A percentile compares a stretch with the other conserved stretches of the same genome.
Conservation (phyloP, 2,888 invertebrate species). For the Sarcophaga carnaria region DNA sequence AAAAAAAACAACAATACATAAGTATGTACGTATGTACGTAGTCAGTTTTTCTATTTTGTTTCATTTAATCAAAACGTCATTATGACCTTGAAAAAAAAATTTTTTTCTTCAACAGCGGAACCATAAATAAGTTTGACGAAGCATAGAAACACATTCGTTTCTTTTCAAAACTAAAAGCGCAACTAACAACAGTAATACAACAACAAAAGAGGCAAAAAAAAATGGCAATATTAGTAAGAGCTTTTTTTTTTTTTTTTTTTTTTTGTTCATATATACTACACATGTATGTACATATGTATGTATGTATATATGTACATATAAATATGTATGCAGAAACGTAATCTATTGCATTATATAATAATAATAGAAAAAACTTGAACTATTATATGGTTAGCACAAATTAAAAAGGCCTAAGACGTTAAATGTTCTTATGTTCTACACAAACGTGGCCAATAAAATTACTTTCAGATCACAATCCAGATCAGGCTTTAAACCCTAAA, state of each 20-base stretch:
- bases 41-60: conserved; percentile 55
- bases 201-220: not conserved
- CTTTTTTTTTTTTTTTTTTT: conserved; percentile 23
- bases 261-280: not conserved
- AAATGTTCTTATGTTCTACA: too few relatives aligned
- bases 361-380: not conserved
- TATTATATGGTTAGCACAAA: not conserved
- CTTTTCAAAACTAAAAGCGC: not conserved
- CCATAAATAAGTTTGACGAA: conserved; percentile 73
- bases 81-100: conserved; percentile 77
- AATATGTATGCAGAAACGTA: not conserved
- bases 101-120: conserved; percentile 76
- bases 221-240: conserved; percentile 42
- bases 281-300: not conserved
- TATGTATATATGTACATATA: not conserved
- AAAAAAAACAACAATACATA: too few relatives aligned
- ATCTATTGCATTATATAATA: conserved; percentile 25
- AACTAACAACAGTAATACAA: not conserved
- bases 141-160: conserved; percentile 66
- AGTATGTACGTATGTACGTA: conserved; percentile 31
- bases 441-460: too few relatives aligned
- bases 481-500: too few relatives aligned
- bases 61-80: conserved; percentile 71
- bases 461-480: too few relatives aligned
- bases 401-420: too few relatives aligned